Percentiles rank a stretch among this genome's conserved stretches.
phyloP scores from a whole-genome alignment of 2,888 invertebrate species.

The Melangyna quadrimaculata region DNA sequence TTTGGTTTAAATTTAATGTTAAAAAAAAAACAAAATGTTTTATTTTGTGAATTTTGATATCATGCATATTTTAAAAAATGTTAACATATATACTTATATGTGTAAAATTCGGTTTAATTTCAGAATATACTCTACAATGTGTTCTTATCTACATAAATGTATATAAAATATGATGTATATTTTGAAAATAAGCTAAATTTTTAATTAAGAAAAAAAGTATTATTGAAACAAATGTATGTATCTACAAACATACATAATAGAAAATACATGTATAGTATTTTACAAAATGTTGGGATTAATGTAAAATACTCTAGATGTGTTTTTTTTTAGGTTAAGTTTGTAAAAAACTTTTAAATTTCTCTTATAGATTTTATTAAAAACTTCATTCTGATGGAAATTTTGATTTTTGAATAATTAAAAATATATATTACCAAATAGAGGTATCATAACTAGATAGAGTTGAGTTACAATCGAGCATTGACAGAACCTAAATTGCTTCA shows the following conservation, averaged over 20 bases:
- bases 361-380: too few species aligned
- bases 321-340: neutral
- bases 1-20: neutral
- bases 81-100: too few species aligned
- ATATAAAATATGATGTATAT: neutral
- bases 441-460: neutral
- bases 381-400: too few species aligned
- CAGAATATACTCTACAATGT: neutral
- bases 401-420: neutral
- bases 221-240: neutral
- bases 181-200: neutral
- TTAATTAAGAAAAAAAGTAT: neutral
- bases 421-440: neutral
- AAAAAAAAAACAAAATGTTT: neutral
- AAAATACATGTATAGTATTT: conserved; percentile 49
- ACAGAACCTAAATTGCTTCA: neutral
- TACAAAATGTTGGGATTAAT: conserved; percentile 54
- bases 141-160: neutral
- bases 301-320: conserved; percentile 52
- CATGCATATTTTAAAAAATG: too few species aligned
- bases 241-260: neutral
- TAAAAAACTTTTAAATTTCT: too few species aligned
- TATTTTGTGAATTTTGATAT: neutral
- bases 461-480: neutral
- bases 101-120: conserved; percentile 27